Conservation (phyloP, 1,140 invertebrate species). For the Propsilocerus akamusi region DNA sequence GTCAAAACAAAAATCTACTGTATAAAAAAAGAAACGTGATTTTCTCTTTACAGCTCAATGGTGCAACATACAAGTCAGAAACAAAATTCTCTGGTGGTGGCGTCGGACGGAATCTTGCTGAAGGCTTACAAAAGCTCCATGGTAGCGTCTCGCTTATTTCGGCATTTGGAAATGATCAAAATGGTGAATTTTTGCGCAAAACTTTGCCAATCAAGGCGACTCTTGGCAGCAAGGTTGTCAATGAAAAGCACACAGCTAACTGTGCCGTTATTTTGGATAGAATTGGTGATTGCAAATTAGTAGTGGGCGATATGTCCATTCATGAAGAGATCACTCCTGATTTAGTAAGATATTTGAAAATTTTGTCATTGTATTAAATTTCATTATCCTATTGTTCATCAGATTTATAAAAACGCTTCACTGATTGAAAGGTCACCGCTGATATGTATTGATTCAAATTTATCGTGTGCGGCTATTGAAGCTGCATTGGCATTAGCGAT, state of each 20-base stretch:
- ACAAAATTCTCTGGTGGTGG: slow-evolving; percentile 56
- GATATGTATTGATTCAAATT: slow-evolving; percentile 67
- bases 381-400: slow-evolving; percentile 1
- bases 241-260: slow-evolving; percentile 36
- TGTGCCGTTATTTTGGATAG: slow-evolving; percentile 54
- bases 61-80: slow-evolving; percentile 48
- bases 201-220: slow-evolving; percentile 19
- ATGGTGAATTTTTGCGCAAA: slow-evolving; percentile 28
- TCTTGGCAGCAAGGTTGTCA: slow-evolving; percentile 20
- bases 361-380: slow-evolving; percentile 7
- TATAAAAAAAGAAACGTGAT: too few relatives aligned
- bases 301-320: slow-evolving; percentile 68
- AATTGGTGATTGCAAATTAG: slow-evolving; percentile 55
- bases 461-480: slow-evolving; percentile 43
- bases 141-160: slow-evolving; percentile 51
- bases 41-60: slow-evolving; percentile 41
- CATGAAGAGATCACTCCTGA: slow-evolving; percentile 48
- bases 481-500: slow-evolving; percentile 39
- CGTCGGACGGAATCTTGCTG: slow-evolving; percentile 80
- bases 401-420: slow-evolving; percentile 32
- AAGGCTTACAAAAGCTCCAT: slow-evolving; percentile 56
- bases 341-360: slow-evolving; percentile 25
- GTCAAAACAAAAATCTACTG: too few relatives aligned
- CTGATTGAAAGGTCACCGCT: slow-evolving; percentile 39
- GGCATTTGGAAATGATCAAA: slow-evolving; percentile 54